Base-by-base conservation (phyloP, 1,140 invertebrate genomes). In the Coptotermes formosanus region DNA sequence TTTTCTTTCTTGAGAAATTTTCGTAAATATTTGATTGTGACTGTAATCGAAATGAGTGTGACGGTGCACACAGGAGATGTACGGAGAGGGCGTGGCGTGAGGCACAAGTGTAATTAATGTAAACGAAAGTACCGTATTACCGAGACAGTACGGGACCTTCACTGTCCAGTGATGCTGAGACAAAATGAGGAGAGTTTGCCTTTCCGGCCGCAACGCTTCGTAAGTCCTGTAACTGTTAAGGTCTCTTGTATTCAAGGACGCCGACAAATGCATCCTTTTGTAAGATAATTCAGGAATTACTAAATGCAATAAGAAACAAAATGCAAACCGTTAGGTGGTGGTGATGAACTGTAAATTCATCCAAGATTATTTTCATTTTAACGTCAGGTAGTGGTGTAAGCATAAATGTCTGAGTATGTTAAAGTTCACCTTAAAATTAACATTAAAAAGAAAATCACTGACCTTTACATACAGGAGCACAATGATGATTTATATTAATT, bases 151-250 rank as follows among this genome's bases (percentile, higher is more conserved):
- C 64, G 6, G n/a, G 30, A 75, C 64, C 64, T 75, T 75, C 64
- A 75, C 64, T 75, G 64, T 75, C n/a, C 64, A 75, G 9, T 75
- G 64, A 75, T 75, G 64, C 64, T 75, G 64, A 75, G 64, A 30
- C 25, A 75, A 30, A 75, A 30, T 75, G 25, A 75, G n/a, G n/a
- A 75, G 16, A 25, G 2, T 69, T 69, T 69, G n/a, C 64, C 64
- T 75, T 75, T 25, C 64, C n/a, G 64, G 6, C 7, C 25, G 64
- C n/a, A 75, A 75, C 64, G 64, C 64, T 75, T 75, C n/a, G 64
- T 75, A 75, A 30, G 9, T 75, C n/a, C 64, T 75, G 8, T 75
- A 75, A 75, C 30, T 4, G 14, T 16, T 11, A 75, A 75, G 7
- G 64, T 75, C 64, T 75, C 25, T 75, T 8, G n/a, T 7, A 25